These are phyloP conservation scores for Helicoverpa zea DNA, from an alignment of 1,140 invertebrate species.

Conservation along the genomic window DNA sequence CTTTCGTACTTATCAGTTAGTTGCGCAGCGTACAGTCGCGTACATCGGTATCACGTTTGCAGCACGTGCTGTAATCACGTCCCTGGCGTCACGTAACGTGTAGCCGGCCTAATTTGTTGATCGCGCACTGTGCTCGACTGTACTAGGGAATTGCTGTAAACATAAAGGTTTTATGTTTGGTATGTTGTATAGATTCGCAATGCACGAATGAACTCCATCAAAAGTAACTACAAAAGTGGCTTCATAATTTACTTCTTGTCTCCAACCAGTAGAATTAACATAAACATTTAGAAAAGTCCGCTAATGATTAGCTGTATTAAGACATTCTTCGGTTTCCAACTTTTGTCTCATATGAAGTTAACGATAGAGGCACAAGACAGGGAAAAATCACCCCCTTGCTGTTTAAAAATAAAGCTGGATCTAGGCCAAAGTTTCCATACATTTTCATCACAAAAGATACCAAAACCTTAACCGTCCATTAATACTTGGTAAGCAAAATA, in stretches of 20 bases:
- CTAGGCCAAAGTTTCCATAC: neutral
- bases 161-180: constrained; percentile 27
- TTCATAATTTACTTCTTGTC: too few species aligned
- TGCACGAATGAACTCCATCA: neutral
- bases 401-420: neutral
- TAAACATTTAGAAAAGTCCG: too few species aligned
- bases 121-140: constrained; percentile 49
- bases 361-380: too few species aligned
- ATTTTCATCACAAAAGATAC: constrained; percentile 1
- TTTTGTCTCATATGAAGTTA: too few species aligned
- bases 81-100: constrained; percentile 62
- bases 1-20: constrained; percentile 22
- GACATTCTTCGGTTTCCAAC: too few species aligned
- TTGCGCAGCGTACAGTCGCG: constrained; percentile 25
- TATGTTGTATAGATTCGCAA: constrained; percentile 16
- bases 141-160: constrained; percentile 29
- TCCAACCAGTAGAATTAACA: too few species aligned
- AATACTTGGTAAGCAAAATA: constrained; percentile 46
- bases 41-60: constrained; percentile 64
- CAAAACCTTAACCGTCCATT: constrained; percentile 30
- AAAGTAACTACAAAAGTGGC: too few species aligned
- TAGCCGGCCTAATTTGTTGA: constrained; percentile 66
- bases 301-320: too few species aligned
- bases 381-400: too few species aligned
- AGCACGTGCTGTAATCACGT: constrained; percentile 70